Percentiles rank a stretch among this genome's conserved stretches.
Evolutionary conservation across 1,140 invertebrate species (phyloP).

Genomic region (Aporrectodea caliginosa): DNA sequence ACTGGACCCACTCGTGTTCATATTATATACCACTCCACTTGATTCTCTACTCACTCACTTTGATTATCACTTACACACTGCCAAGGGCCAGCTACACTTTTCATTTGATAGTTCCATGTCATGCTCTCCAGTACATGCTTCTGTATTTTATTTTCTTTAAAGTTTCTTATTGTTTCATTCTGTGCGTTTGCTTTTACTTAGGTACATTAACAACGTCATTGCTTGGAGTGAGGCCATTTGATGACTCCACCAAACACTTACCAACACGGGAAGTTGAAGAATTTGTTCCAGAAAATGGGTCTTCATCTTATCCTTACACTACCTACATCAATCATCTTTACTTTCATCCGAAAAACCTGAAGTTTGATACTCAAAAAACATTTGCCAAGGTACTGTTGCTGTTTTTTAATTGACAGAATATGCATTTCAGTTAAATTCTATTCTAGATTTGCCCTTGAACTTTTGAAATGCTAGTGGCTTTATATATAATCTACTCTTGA

Average conservation of each 20-base stretch:
- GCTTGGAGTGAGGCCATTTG: constrained; percentile 75
- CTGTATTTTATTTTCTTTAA: constrained; percentile 23
- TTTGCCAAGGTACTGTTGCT: constrained; percentile 62
- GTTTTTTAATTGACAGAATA: too few species aligned
- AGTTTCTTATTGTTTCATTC: constrained; percentile 39
- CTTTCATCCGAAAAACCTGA: constrained; percentile 78
- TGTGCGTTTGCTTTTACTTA: constrained; percentile 47
- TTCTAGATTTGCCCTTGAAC: too few species aligned
- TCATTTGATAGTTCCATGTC: too few species aligned
- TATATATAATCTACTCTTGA: too few species aligned
- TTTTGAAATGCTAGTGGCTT: too few species aligned
- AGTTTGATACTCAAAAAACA: constrained; percentile 86
- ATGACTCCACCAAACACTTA: constrained; percentile 66
- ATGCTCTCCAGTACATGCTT: too few species aligned
- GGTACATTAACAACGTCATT: constrained; percentile 76
- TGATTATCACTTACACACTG: too few species aligned
- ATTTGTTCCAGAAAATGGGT: constrained; percentile 69
- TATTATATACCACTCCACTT: too few species aligned
- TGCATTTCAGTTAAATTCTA: too few species aligned
- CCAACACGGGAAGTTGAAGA: constrained; percentile 78
- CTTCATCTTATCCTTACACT: constrained; percentile 71
- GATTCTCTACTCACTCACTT: too few species aligned
- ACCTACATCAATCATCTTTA: constrained; percentile 82
- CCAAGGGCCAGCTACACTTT: too few species aligned
- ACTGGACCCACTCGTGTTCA: too few species aligned